Conservation (phyloP, 2,888 invertebrate genomes). For the Pseudoips prasinana region DNA sequence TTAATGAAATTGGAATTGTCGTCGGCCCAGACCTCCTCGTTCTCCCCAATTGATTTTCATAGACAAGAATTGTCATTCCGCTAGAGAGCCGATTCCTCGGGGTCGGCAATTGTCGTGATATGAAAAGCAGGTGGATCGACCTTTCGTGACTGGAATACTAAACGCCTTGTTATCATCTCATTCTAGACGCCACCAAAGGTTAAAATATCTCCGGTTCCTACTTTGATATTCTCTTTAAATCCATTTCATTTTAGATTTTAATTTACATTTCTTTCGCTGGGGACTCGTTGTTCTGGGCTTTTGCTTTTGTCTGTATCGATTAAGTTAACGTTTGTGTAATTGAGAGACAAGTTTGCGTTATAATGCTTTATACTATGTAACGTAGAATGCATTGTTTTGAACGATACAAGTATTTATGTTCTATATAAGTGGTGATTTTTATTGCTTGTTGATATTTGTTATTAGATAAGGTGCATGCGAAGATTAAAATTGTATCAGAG, state of each 20-base stretch:
- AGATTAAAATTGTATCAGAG: too few species aligned
- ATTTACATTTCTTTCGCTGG: slow-evolving; percentile 43
- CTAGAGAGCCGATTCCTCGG: slow-evolving; percentile 63
- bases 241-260: slow-evolving; percentile 51
- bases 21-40: slow-evolving; percentile 55
- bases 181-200: slow-evolving; percentile 60
- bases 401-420: too few species aligned
- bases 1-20: slow-evolving; percentile 73
- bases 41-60: slow-evolving; percentile 76
- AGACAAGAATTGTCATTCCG: slow-evolving; percentile 73
- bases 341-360: too few species aligned
- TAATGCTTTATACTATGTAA: too few species aligned
- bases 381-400: too few species aligned
- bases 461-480: too few species aligned
- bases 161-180: slow-evolving; percentile 72
- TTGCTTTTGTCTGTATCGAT: slow-evolving; percentile 21
- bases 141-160: slow-evolving; percentile 69
- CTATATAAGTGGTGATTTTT: too few species aligned
- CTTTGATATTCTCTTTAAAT: slow-evolving; percentile 55
- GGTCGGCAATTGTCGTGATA: slow-evolving; percentile 78
- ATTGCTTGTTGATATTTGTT: too few species aligned
- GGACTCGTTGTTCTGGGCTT: slow-evolving; percentile 28
- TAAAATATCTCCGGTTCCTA: slow-evolving; percentile 60
- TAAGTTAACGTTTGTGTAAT: slow-evolving; percentile 22
- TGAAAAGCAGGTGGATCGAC: slow-evolving; percentile 79